These are phyloP conservation scores for Mastigias papua DNA, from an alignment of 30 jellyfish, hydroid and myxozoan genomes.

Conservation along the genomic window DNA sequence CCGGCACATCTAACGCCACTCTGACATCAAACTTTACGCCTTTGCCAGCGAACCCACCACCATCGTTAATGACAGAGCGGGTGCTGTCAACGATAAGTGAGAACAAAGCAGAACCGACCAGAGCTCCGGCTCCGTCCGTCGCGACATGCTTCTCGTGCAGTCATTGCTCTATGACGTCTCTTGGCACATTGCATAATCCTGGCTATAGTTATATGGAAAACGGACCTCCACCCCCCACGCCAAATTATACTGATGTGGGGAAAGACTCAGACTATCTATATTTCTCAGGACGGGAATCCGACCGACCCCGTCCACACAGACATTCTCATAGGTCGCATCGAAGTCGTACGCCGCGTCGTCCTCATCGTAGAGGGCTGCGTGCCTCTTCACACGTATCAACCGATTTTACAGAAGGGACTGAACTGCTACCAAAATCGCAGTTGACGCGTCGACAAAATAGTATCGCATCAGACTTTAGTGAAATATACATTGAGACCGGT, in stretches of 20 bases:
- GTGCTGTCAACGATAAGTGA: slow-evolving; percentile 82
- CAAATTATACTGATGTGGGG: slow-evolving; percentile 70
- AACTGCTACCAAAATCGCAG: slow-evolving; percentile 65
- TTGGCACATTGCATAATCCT: slow-evolving; percentile 48
- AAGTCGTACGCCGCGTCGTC: slow-evolving; percentile 63
- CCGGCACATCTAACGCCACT: slow-evolving; percentile 86
- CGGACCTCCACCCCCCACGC: slow-evolving; percentile 89
- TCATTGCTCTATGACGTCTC: slow-evolving; percentile 67
- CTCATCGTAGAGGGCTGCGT: slow-evolving; percentile 72
- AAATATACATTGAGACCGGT: slow-evolving; percentile 59
- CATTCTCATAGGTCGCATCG: slow-evolving; percentile 69
- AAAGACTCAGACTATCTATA: slow-evolving; percentile 72
- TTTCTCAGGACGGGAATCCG: slow-evolving; percentile 57
- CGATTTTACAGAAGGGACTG: slow-evolving; percentile 65
- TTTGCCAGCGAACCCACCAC: slow-evolving; percentile 95
- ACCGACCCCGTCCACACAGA: slow-evolving; percentile 63
- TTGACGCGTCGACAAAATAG: slow-evolving; percentile 57
- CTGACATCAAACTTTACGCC: slow-evolving; percentile 85
- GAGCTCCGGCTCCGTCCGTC: slow-evolving; percentile 73
- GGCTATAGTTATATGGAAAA: slow-evolving; percentile 66
- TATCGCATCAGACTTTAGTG: slow-evolving; percentile 58
- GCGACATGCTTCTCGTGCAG: slow-evolving; percentile 68
- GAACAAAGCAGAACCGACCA: slow-evolving; percentile 70
- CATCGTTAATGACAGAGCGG: slow-evolving; percentile 85
- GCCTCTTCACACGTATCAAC: slow-evolving; percentile 60